These are phyloP conservation scores for Campopleginae sp. DNA, from an alignment of 2,888 invertebrate genomes.

Conservation along the genomic window DNA sequence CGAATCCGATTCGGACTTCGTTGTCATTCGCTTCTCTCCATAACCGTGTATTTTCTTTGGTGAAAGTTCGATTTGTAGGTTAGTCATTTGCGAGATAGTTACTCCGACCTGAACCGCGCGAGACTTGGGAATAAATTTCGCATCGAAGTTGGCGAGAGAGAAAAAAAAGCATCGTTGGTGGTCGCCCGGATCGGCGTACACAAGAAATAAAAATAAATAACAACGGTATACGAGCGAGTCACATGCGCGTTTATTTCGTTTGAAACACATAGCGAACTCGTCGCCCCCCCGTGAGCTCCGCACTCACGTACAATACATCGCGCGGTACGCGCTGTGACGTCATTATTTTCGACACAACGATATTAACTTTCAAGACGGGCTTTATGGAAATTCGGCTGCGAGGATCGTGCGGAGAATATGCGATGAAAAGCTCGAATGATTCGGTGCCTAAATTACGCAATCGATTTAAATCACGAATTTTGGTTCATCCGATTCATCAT, in stretches of 20 bases:
- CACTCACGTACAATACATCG: constrained; percentile 47
- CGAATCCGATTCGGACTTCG: background rate
- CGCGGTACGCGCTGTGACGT: constrained; percentile 35
- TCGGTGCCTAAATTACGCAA: background rate
- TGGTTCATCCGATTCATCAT: background rate
- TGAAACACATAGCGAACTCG: background rate
- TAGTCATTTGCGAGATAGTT: constrained; percentile 30
- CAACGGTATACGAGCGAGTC: constrained; percentile 6
- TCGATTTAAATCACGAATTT: background rate
- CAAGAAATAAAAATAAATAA: constrained; percentile 1
- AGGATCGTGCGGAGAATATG: background rate
- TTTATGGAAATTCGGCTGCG: background rate
- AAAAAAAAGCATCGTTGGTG: constrained; percentile 47
- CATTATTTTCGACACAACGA: constrained; percentile 2
- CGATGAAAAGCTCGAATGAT: background rate
- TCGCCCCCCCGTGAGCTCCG: background rate
- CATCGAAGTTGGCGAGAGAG: constrained; percentile 33
- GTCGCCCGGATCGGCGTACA: constrained; percentile 30
- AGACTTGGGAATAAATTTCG: constrained; percentile 40
- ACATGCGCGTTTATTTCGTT: constrained; percentile 44
- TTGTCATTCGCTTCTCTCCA: constrained; percentile 1
- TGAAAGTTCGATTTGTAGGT: constrained; percentile 34
- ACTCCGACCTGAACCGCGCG: constrained; percentile 20
- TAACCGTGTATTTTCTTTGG: constrained; percentile 7
- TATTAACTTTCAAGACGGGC: background rate